Conservation (phyloP, 2,113 vertebrate species). For the Corythoichthys intestinalis region DNA sequence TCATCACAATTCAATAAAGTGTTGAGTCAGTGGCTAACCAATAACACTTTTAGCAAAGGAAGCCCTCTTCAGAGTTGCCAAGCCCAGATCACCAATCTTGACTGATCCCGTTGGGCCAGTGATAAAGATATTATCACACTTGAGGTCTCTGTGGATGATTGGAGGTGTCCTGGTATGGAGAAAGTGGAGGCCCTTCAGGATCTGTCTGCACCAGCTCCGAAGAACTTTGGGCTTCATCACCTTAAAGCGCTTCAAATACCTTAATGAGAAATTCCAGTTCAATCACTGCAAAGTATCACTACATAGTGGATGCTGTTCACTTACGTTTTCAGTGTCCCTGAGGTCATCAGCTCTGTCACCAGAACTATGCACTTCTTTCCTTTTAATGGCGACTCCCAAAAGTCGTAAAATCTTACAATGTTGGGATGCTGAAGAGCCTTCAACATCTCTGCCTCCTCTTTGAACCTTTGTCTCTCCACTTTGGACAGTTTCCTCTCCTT, state of each 20-base stretch:
- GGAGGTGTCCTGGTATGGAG: slow-evolving; percentile 94
- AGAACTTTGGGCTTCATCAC: slow-evolving; percentile 98
- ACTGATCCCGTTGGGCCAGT: slow-evolving; percentile 97
- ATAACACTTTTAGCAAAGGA: slow-evolving; percentile 98
- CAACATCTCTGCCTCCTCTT: slow-evolving; percentile 97
- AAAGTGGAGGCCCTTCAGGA: slow-evolving; percentile 94
- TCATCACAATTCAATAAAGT: not conserved
- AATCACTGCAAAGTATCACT: not conserved
- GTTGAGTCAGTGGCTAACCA: slow-evolving; percentile 69
- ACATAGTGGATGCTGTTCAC: slow-evolving; percentile 28
- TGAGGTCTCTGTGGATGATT: slow-evolving; percentile 97
- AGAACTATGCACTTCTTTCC: slow-evolving; percentile 94
- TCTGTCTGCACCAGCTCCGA: slow-evolving; percentile 96
- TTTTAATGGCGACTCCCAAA: slow-evolving; percentile 93
- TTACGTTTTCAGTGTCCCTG: slow-evolving; percentile 97
- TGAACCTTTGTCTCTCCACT: slow-evolving; percentile 91
- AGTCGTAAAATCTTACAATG: slow-evolving; percentile 97
- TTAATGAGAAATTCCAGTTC: slow-evolving; percentile 40
- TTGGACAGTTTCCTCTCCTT: slow-evolving; percentile 95
- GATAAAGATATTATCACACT: slow-evolving; percentile 99
- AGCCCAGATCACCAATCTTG: slow-evolving; percentile 94
- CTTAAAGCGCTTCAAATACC: slow-evolving; percentile 97
- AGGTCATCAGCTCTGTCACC: slow-evolving; percentile 97
- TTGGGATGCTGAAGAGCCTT: slow-evolving; percentile 97
- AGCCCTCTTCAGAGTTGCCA: slow-evolving; percentile 94